Percentiles rank a stretch among this genome's conserved stretches.
Conservation (phyloP, 2,113 vertebrate species). For the Etheostoma spectabile region DNA sequence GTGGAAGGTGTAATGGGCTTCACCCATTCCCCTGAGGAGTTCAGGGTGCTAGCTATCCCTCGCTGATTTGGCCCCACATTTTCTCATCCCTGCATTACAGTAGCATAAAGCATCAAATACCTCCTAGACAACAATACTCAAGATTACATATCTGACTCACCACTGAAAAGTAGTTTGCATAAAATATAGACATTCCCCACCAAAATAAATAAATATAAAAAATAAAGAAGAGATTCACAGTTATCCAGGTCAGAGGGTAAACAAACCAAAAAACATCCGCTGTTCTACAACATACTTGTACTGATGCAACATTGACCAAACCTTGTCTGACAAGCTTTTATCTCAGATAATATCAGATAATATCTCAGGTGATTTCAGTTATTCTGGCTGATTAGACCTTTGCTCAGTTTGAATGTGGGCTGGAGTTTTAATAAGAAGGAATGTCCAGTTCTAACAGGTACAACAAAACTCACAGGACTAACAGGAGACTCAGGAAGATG, state of each 20-base stretch:
- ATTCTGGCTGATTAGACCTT: no score
- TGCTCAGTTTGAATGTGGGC: no score
- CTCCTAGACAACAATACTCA: neutral
- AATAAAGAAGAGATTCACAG: no score
- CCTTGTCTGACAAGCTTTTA: neutral
- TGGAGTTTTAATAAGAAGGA: no score
- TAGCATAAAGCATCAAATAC: neutral
- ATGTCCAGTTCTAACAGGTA: no score
- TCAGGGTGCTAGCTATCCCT: conserved; percentile 52
- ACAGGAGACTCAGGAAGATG: no score
- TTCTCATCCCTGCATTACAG: neutral
- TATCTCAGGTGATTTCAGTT: no score
- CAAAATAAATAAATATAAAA: no score
- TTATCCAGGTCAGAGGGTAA: no score
- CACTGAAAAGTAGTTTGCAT: neutral
- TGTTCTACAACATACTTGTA: neutral
- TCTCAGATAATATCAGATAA: neutral
- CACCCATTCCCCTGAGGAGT: conserved; percentile 51
- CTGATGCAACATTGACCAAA: neutral
- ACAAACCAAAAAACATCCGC: neutral
- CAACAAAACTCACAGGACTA: no score
- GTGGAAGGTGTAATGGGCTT: conserved; percentile 67
- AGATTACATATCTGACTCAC: neutral
- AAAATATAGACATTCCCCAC: no score
- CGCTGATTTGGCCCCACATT: conserved; percentile 42